phyloP scores from a whole-genome alignment of 1,140 invertebrate genomes.

The Choristoneura fumiferana region DNA sequence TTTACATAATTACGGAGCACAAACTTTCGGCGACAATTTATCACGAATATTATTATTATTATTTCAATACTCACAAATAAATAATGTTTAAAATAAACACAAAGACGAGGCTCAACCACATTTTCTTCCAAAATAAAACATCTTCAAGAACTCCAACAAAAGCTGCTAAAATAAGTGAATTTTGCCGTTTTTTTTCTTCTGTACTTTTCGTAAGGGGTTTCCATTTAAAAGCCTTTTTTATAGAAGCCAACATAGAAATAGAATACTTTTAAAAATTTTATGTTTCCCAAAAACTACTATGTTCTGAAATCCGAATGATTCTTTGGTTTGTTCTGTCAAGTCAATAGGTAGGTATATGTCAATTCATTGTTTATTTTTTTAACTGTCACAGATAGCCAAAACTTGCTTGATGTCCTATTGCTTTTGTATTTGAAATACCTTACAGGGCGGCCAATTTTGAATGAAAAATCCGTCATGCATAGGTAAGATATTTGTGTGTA shows the following conservation, averaged over 20 bases:
- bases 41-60: no score
- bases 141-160: constrained; percentile 55
- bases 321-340: no score
- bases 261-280: background rate
- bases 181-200: constrained; percentile 30
- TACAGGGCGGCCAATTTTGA: no score
- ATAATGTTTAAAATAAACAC: constrained; percentile 52
- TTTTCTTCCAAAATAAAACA: constrained; percentile 66
- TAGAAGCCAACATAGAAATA: constrained; percentile 30
- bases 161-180: constrained; percentile 34
- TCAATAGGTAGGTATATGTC: no score
- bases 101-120: constrained; percentile 62
- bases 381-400: no score
- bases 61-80: constrained; percentile 53
- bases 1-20: no score
- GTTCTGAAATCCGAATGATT: background rate
- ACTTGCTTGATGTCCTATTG: no score
- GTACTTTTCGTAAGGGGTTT: constrained; percentile 21
- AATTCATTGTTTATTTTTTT: constrained; percentile 18
- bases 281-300: no score
- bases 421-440: no score
- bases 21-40: no score
- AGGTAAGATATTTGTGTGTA: no score
- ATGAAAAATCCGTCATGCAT: no score
- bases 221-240: constrained; percentile 40